phyloP scores from a whole-genome alignment of 2,888 invertebrate genomes.

The Strigamia transsilvanica region DNA sequence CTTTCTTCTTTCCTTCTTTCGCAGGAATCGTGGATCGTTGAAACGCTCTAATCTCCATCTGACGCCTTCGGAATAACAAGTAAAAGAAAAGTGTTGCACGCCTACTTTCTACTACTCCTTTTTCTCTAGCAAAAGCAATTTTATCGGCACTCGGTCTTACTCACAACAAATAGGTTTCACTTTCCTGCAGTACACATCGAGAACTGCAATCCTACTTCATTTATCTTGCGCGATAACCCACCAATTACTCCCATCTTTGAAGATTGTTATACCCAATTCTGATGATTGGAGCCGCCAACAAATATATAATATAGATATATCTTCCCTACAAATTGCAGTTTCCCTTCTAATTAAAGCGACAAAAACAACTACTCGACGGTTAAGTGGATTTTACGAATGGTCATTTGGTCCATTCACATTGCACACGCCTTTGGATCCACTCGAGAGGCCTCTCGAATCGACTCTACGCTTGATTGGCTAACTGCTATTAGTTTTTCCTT shows the following conservation, averaged over 20 bases:
- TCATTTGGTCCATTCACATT: background rate
- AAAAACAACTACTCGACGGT: background rate
- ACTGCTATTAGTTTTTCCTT: conserved; percentile 20
- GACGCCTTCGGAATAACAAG: background rate
- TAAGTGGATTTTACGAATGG: background rate
- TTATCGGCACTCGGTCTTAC: conserved; percentile 27
- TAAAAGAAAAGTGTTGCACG: background rate
- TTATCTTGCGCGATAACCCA: background rate
- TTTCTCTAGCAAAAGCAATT: background rate
- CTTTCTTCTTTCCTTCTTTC: no score
- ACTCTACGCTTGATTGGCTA: conserved; percentile 7
- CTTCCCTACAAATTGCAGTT: no score
- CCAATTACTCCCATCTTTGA: background rate
- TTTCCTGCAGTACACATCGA: background rate
- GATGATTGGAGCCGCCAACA: background rate
- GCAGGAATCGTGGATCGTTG: conserved; percentile 4
- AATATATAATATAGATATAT: background rate
- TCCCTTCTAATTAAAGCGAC: no score
- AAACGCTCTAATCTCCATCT: background rate
- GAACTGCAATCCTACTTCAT: conserved; percentile 6
- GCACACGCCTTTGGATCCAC: conserved; percentile 7
- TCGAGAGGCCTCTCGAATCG: background rate
- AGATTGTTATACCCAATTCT: background rate
- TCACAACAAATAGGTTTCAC: conserved; percentile 9
- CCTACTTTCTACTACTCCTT: background rate